Percentiles rank a stretch among this genome's conserved stretches.
Conservation (phyloP, 92 coral and sea anemone species). For the Pocillopora meandrina region DNA sequence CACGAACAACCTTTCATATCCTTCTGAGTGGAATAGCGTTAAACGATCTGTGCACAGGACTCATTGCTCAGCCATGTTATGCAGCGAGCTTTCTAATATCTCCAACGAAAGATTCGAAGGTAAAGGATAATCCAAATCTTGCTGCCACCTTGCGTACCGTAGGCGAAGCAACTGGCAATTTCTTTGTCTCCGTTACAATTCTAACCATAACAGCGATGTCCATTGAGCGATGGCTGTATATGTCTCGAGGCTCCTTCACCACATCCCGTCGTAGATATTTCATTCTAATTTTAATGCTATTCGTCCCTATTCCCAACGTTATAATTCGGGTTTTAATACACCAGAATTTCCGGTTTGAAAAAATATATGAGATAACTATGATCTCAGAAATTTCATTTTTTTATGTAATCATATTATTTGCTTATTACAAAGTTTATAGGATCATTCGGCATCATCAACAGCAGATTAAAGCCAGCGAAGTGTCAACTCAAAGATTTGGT, state of each 20-base stretch:
- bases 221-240: slow-evolving; percentile 20
- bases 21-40: neutral
- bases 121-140: neutral
- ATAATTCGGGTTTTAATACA: neutral
- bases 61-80: neutral
- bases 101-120: neutral
- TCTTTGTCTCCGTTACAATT: neutral
- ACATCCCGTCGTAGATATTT: neutral
- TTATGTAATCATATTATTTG: neutral
- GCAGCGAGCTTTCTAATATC: neutral
- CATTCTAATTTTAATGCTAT: neutral
- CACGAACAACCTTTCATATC: neutral
- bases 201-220: neutral
- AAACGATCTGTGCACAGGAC: neutral
- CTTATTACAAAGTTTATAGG: neutral
- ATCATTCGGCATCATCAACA: neutral
- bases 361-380: neutral
- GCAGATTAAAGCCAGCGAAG: neutral
- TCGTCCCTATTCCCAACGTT: neutral
- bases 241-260: slow-evolving; percentile 13
- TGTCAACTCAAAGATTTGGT: neutral
- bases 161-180: neutral
- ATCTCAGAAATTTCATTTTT: neutral
- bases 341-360: neutral
- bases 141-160: neutral